Conservation (phyloP, 2,888 invertebrate species). For the Hylaea fasciaria region DNA sequence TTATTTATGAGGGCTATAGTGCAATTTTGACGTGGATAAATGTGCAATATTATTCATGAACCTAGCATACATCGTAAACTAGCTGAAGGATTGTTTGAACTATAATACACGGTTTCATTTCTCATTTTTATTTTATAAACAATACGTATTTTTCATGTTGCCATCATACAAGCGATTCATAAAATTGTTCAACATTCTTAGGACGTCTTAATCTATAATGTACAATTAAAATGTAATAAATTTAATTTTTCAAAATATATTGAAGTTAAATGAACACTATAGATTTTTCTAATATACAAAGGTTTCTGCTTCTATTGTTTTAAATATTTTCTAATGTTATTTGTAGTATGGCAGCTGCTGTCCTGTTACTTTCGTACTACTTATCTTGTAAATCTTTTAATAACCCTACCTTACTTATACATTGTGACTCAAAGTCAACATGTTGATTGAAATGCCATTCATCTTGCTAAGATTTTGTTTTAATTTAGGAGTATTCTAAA, state of each 20-base stretch:
- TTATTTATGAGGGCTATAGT: constrained; percentile 42
- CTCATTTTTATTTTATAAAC: constrained; percentile 1
- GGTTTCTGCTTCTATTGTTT: constrained; percentile 8
- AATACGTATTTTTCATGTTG: not conserved
- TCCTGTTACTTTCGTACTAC: not conserved
- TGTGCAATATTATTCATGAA: constrained; percentile 39
- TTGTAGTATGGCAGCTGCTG: constrained; percentile 28
- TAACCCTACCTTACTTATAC: no score
- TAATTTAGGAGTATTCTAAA: no score
- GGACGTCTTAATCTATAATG: not conserved
- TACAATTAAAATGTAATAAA: not conserved
- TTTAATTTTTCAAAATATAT: constrained; percentile 10
- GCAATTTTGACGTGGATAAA: constrained; percentile 53
- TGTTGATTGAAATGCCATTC: no score
- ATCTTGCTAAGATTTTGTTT: no score
- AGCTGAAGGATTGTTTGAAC: constrained; percentile 43
- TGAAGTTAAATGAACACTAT: constrained; percentile 5
- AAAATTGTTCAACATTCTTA: constrained; percentile 4
- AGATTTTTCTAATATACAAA: constrained; percentile 7
- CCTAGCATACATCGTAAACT: constrained; percentile 23
- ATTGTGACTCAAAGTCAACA: no score
- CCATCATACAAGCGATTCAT: constrained; percentile 1
- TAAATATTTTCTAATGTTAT: constrained; percentile 32
- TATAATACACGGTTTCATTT: constrained; percentile 28
- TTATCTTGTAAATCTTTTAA: not conserved